phyloP scores from a whole-genome alignment of 2,797 vertebrate genomes.

The Smutsia gigantea region DNA sequence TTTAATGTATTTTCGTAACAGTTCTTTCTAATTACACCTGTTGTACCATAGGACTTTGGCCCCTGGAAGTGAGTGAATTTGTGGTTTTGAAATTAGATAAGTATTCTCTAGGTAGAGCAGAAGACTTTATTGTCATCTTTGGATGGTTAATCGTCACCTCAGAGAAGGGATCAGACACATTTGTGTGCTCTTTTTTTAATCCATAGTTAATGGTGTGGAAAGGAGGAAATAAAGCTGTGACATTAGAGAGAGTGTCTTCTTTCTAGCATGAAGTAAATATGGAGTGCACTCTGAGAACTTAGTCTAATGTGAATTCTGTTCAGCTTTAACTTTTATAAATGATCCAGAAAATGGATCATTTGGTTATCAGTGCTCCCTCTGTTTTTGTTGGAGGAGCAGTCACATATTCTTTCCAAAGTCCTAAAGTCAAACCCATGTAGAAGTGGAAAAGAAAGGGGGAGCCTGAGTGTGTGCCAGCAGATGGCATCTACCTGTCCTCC shows the following conservation, averaged over 20 bases:
- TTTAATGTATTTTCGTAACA: not conserved
- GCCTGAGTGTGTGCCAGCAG: not conserved
- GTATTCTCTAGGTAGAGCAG: not conserved
- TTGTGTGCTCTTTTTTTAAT: not conserved
- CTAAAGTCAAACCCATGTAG: not conserved
- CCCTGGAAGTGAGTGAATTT: not conserved
- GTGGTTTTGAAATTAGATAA: not conserved
- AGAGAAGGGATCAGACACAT: not conserved
- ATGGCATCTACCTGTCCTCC: not conserved
- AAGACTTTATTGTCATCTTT: not conserved
- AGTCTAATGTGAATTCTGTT: not conserved
- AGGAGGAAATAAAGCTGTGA: not conserved
- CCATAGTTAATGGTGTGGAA: not conserved
- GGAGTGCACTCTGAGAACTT: not conserved
- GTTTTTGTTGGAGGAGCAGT: constrained; percentile 8
- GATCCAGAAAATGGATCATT: not conserved
- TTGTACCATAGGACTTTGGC: not conserved
- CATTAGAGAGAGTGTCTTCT: not conserved
- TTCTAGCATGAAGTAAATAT: not conserved
- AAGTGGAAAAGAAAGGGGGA: not conserved
- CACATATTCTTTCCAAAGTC: not conserved
- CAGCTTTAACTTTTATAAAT: not conserved
- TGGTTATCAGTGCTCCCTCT: not conserved
- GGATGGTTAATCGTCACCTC: not conserved
- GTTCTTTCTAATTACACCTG: not conserved